Evolutionary conservation across 2,888 invertebrate genomes (phyloP).

Genomic region (Fissipunctia ypsillon): DNA sequence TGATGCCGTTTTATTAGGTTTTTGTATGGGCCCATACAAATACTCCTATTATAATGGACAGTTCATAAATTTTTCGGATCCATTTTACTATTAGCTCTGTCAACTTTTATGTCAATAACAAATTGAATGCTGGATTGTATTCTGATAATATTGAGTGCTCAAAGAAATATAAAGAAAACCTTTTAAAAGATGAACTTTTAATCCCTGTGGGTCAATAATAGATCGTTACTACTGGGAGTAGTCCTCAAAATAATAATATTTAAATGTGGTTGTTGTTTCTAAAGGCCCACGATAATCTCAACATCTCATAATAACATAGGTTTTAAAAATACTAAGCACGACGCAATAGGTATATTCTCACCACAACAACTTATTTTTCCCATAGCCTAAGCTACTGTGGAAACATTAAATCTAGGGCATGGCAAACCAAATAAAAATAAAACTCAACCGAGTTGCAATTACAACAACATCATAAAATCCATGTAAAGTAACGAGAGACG

Average conservation of each 20-base stretch:
- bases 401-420: slow-evolving; percentile 53
- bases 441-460: slow-evolving; percentile 58
- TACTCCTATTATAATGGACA: slow-evolving; percentile 69
- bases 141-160: slow-evolving; percentile 60
- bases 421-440: slow-evolving; percentile 50
- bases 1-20: slow-evolving; percentile 80
- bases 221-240: neutral
- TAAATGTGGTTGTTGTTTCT: neutral
- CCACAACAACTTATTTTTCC: slow-evolving; percentile 10
- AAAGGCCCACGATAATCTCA: neutral
- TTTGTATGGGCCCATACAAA: slow-evolving; percentile 75
- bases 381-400: slow-evolving; percentile 4
- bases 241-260: neutral
- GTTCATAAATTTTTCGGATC: slow-evolving; percentile 71
- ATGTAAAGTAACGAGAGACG: slow-evolving; percentile 67
- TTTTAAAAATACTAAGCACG: neutral
- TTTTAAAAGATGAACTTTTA: slow-evolving; percentile 39
- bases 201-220: slow-evolving; percentile 29
- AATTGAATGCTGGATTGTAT: slow-evolving; percentile 63
- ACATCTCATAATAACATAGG: neutral
- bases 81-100: slow-evolving; percentile 62
- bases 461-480: slow-evolving; percentile 64
- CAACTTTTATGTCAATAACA: slow-evolving; percentile 69
- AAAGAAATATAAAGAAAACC: slow-evolving; percentile 39
- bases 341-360: slow-evolving; percentile 2